These are phyloP conservation scores for Hippoglossus stenolepis DNA, from an alignment of 2,113 vertebrate species.

Conservation along the genomic window DNA sequence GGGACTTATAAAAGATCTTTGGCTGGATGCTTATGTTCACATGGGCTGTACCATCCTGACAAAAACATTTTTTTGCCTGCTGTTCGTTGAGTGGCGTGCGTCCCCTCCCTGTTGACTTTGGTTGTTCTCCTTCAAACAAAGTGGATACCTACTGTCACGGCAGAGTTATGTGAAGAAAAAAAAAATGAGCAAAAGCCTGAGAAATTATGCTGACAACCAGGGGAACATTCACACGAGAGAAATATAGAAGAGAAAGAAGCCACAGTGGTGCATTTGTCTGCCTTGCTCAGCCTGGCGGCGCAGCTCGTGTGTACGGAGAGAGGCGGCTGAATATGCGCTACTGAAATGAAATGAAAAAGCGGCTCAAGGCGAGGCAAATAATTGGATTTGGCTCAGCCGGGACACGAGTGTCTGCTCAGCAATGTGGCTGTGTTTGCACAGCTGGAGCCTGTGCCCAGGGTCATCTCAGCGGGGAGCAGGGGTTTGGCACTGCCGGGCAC, in stretches of 20 bases:
- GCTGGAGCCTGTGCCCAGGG: conserved; percentile 74
- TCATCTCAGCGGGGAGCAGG: conserved; percentile 72
- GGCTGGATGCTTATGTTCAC: conserved; percentile 28
- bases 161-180: conserved; percentile 28
- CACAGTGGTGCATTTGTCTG: conserved; percentile 60
- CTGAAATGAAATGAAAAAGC: conserved; percentile 59
- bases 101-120: conserved; percentile 64
- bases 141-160: conserved; percentile 52
- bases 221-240: conserved; percentile 37
- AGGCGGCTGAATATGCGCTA: conserved; percentile 58
- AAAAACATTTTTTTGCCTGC: conserved; percentile 31
- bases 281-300: conserved; percentile 44
- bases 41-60: conserved; percentile 29
- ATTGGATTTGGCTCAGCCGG: conserved; percentile 73
- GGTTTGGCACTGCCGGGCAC: conserved; percentile 72
- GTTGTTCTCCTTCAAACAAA: conserved; percentile 54
- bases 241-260: conserved; percentile 22
- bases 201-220: conserved; percentile 55
- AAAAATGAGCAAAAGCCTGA: conserved; percentile 31
- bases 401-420: conserved; percentile 65
- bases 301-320: conserved; percentile 17
- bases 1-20: conserved; percentile 13
- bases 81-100: conserved; percentile 14
- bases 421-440: conserved; percentile 76
- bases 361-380: conserved; percentile 69